These are phyloP conservation scores for Alectoris magna DNA, from an alignment of 2,797 vertebrate genomes.

Conservation along the genomic window DNA sequence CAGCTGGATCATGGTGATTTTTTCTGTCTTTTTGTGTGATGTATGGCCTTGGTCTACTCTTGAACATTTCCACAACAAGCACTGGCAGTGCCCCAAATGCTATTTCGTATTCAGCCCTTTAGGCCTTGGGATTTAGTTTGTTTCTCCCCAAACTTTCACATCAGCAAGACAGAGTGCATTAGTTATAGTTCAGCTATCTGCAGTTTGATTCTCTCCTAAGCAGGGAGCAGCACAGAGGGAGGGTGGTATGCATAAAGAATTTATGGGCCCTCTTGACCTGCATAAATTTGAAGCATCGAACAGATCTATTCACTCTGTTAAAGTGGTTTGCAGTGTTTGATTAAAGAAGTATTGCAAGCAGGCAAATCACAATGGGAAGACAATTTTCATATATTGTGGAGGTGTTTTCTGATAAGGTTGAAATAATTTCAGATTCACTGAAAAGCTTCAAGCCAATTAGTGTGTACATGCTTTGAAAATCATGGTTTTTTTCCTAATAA, in stretches of 20 bases:
- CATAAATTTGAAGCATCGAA: background rate
- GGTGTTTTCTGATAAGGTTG: background rate
- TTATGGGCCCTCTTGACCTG: background rate
- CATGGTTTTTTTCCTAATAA: background rate
- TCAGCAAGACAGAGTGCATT: background rate
- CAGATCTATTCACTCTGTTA: background rate
- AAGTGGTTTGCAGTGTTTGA: background rate
- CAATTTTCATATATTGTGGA: background rate
- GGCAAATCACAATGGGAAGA: background rate
- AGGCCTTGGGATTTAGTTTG: background rate
- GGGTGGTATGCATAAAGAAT: background rate
- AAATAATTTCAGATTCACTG: background rate
- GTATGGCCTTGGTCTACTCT: background rate
- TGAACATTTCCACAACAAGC: background rate
- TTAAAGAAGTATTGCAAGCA: background rate
- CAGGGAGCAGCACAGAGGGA: background rate
- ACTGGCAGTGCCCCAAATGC: background rate
- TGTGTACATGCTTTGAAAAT: background rate
- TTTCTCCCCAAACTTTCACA: background rate
- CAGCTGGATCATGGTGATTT: background rate
- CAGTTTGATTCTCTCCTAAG: background rate
- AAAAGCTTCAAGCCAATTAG: background rate
- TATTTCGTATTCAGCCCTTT: background rate
- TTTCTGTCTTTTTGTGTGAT: background rate
- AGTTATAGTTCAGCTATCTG: background rate